phyloP scores from a whole-genome alignment of 2,888 invertebrate species.

The Cheilosia scutellata region DNA sequence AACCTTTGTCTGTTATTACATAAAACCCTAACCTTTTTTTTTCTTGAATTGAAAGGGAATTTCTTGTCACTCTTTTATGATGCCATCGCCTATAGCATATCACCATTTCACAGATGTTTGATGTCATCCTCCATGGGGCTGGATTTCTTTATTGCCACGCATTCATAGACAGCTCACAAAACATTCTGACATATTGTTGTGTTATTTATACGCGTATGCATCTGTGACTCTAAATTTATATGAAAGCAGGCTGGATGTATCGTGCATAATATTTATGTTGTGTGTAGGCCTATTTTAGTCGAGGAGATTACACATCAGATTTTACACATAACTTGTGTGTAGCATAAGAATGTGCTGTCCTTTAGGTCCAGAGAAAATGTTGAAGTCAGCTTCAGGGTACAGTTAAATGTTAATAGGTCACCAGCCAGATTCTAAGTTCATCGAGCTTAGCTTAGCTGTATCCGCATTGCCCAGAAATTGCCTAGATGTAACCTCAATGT shows the following conservation, averaged over 20 bases:
- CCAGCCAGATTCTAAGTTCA: too few species aligned
- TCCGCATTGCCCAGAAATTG: too few species aligned
- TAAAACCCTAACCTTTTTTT: neutral
- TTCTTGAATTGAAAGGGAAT: neutral
- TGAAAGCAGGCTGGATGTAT: neutral
- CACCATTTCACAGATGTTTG: slow-evolving; percentile 10
- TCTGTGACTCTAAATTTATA: slow-evolving; percentile 2
- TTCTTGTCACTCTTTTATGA: slow-evolving; percentile 6
- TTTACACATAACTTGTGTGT: too few species aligned
- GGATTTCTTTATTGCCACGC: slow-evolving; percentile 3
- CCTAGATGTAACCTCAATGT: too few species aligned
- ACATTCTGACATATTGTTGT: slow-evolving; percentile 17
- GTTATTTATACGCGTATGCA: slow-evolving; percentile 25
- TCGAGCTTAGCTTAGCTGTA: too few species aligned
- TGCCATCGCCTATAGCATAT: neutral
- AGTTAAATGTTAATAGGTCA: too few species aligned
- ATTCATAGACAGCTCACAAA: slow-evolving; percentile 22
- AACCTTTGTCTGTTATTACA: neutral
- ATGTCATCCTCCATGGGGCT: neutral
- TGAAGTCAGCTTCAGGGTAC: too few species aligned
- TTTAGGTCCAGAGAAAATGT: too few species aligned
- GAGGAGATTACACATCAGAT: too few species aligned
- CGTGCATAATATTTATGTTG: neutral
- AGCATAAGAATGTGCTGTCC: too few species aligned
- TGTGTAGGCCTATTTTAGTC: too few species aligned